Evolutionary conservation across 2,888 invertebrate species (phyloP), one percentile per base, ranked within the genome.

Genomic region (Acanthacorydalis orientalis): DNA sequence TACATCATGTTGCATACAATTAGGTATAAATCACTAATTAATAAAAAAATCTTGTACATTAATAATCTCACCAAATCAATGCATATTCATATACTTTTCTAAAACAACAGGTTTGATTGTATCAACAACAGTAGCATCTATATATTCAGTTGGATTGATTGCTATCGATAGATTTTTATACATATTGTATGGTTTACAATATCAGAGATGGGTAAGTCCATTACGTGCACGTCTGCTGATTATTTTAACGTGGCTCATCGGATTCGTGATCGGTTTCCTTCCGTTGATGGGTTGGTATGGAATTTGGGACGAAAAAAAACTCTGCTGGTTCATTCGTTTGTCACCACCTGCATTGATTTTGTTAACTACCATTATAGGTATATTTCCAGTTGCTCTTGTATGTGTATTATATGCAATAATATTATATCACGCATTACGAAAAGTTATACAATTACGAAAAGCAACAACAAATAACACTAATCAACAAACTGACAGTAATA

Each of bases 111-210:
- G 78, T 46, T 66, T 76, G 68, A 68, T 78, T 44, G 75, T 77
- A n/a, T 73, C 76, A 49, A 73, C 76, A 37, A 74, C 76, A 0
- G 63, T 79, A 58, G 73, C 75, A 9, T 79, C 78, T 1, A 73
- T 78, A 50, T 75, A 76, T 59, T 77, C 75, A 44, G 74, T 79
- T 4, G 76, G 75, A 1, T 59, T 78, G 9, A 77, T 80, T 31
- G 78, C 75, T 2, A 63, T 78, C 1, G 80, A 80, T 55, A 65
- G 80, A 32, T 80, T 73, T 55, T 68, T 78, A 41, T 80, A 75
- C 57, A 79, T 80, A 42, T 60, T 78, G 1, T 75, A 78, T 54
- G 79, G 78, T 1, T 59, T 79, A 12, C 72, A 76, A 57, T 78
- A 79, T 55, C 73, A 75, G 57, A 64, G 69, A 48, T 77, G 75